phyloP scores from a whole-genome alignment of 2,113 vertebrate species.

The Saccopteryx leptura region DNA sequence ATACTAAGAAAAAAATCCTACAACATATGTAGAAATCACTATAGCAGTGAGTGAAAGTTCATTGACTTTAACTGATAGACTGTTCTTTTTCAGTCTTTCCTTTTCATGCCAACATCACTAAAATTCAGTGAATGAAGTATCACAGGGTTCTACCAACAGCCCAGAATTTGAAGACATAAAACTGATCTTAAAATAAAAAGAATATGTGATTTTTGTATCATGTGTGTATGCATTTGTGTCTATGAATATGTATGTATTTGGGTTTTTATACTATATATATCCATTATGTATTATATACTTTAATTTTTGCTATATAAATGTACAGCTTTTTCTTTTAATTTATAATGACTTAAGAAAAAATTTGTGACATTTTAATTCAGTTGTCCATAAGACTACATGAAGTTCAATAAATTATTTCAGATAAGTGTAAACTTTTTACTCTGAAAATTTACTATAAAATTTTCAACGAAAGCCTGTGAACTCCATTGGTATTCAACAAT shows the following conservation, averaged over 20 bases:
- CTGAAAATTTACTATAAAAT: neutral
- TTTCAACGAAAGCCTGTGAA: neutral
- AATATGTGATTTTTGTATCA: neutral
- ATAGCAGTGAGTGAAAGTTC: rapidly evolving
- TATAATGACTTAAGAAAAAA: neutral
- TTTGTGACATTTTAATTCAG: neutral
- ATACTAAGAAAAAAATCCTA: neutral
- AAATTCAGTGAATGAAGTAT: neutral
- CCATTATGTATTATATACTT: neutral
- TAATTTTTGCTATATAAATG: neutral
- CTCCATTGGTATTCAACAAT: neutral
- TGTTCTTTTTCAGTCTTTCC: neutral
- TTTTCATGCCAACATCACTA: neutral
- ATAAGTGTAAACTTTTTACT: neutral
- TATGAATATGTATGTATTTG: neutral
- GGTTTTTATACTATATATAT: neutral
- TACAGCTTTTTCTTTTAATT: neutral
- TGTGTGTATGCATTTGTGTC: neutral
- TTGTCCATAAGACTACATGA: neutral
- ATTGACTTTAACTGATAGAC: too few species aligned
- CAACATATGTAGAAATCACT: neutral
- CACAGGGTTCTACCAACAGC: neutral
- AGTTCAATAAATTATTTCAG: neutral
- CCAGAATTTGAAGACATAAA: neutral
- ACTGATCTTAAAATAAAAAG: neutral